A percentile compares a stretch with the other conserved stretches of the same genome.
phyloP scores from a whole-genome alignment of 1,140 invertebrate species.

The Trichoplusia ni region DNA sequence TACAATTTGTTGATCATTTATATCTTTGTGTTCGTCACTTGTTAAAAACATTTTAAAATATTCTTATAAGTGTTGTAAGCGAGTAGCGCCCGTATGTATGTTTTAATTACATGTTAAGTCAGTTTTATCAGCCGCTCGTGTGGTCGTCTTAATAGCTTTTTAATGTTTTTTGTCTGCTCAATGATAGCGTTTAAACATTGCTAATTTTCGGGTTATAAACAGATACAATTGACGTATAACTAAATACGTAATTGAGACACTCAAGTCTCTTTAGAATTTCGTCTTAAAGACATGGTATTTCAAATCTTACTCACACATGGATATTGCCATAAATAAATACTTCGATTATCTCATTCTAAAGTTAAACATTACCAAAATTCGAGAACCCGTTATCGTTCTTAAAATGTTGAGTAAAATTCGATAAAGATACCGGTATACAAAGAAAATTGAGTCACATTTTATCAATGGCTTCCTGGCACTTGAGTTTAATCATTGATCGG shows the following conservation, averaged over 20 bases:
- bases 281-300: too few relatives aligned
- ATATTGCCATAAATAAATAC: too few relatives aligned
- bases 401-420: too few relatives aligned
- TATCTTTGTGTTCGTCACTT: not conserved
- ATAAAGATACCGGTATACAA: slow-evolving; percentile 28
- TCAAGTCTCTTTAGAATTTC: too few relatives aligned
- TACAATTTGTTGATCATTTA: not conserved
- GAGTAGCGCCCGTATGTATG: not conserved
- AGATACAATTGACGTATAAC: too few relatives aligned
- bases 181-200: too few relatives aligned
- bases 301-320: too few relatives aligned
- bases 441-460: slow-evolving; percentile 38
- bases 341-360: too few relatives aligned
- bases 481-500: slow-evolving; percentile 35
- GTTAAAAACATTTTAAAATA: not conserved
- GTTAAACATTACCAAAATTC: too few relatives aligned
- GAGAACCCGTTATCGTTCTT: too few relatives aligned
- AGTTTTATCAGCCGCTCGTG: not conserved
- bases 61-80: not conserved
- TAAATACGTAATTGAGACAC: too few relatives aligned
- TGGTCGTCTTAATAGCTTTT: not conserved
- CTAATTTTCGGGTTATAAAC: too few relatives aligned
- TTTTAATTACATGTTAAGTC: not conserved
- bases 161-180: not conserved
- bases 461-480: slow-evolving; percentile 36